Conservation (phyloP, 1,140 invertebrate species). For the Polypedilum vanderplanki region DNA sequence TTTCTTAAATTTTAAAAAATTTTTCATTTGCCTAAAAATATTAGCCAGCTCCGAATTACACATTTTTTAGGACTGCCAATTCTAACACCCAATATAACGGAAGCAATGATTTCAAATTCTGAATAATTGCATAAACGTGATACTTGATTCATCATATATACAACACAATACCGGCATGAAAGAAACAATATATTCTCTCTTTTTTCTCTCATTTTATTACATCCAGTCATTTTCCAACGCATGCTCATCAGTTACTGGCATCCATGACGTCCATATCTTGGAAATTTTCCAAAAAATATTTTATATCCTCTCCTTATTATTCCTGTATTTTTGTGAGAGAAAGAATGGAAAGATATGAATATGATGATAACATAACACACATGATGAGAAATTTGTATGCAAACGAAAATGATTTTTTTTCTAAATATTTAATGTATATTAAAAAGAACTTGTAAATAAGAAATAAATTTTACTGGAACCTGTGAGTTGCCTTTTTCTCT, state of each 20-base stretch:
- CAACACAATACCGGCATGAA: neutral
- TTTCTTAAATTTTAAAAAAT: neutral
- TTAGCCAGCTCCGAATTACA: neutral
- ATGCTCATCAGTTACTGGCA: neutral
- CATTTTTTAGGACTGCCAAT: neutral
- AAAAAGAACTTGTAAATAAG: constrained; percentile 27
- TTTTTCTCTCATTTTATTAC: neutral
- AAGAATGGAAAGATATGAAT: neutral
- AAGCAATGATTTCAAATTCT: constrained; percentile 27
- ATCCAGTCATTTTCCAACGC: constrained; percentile 5
- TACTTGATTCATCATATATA: constrained; percentile 24
- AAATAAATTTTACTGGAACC: constrained; percentile 27
- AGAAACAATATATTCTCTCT: too few relatives aligned
- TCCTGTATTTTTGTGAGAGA: constrained; percentile 17
- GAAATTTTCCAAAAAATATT: neutral
- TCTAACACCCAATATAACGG: constrained; percentile 21
- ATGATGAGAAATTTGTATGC: neutral
- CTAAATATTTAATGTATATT: constrained; percentile 10
- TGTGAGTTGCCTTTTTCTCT: neutral
- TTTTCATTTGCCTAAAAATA: neutral
- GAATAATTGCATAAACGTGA: constrained; percentile 29
- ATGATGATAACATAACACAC: constrained; percentile 2
- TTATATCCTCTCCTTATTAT: neutral
- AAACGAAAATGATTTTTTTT: neutral
- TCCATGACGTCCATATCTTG: constrained; percentile 5